Evolutionary conservation across 2,113 vertebrate genomes (phyloP).

Genomic region (Salvelinus sp.): DNA sequence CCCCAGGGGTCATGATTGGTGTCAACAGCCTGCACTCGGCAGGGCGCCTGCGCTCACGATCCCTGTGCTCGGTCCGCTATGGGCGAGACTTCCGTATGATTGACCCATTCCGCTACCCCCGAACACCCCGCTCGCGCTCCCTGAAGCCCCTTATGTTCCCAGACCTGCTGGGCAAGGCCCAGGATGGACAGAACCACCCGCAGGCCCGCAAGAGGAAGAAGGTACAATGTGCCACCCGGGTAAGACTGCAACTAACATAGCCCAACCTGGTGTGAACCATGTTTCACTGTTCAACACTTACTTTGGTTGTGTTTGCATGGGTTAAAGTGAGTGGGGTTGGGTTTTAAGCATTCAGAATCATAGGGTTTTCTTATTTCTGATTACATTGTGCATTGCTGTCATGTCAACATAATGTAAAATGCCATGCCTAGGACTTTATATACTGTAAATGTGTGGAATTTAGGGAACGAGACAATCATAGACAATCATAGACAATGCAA

Average conservation of each 20-base stretch:
- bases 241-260: not conserved
- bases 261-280: no score
- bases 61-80: conserved; percentile 94
- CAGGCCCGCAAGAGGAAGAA: conserved; percentile 90
- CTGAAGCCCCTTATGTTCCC: conserved; percentile 94
- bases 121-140: conserved; percentile 91
- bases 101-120: conserved; percentile 93
- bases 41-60: conserved; percentile 90
- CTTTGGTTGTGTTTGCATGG: no score
- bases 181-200: conserved; percentile 85
- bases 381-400: no score
- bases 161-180: conserved; percentile 87
- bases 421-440: no score
- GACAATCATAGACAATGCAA: no score
- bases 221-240: conserved; percentile 54
- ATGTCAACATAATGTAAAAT: no score
- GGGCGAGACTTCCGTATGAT: conserved; percentile 92
- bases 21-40: conserved; percentile 95
- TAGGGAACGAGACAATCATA: no score
- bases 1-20: conserved; percentile 81
- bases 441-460: no score
- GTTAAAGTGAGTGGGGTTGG: no score
- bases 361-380: no score
- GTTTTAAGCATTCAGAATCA: no score
- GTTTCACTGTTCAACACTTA: no score